Conservation (phyloP, 2,888 invertebrate species). For the Gastracanthus pulcherrimus region DNA sequence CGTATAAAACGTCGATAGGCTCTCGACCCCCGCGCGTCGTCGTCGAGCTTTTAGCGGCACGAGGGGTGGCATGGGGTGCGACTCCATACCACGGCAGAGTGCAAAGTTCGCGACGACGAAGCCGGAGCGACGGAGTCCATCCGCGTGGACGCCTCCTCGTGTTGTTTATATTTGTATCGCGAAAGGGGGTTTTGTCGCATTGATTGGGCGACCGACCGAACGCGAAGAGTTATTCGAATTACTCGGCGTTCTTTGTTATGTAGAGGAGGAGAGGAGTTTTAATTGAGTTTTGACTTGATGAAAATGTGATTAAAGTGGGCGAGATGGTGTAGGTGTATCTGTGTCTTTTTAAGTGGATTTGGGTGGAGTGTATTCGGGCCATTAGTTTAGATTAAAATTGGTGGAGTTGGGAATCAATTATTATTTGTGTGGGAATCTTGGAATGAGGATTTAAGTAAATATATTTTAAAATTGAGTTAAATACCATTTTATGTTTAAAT, state of each 20-base stretch:
- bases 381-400: no score
- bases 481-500: no score
- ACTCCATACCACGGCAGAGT: no score
- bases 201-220: background rate
- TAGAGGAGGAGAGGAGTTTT: no score
- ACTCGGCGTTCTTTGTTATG: no score
- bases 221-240: background rate
- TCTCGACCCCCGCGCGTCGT: background rate
- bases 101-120: conserved; percentile 3
- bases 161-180: background rate
- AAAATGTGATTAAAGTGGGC: background rate
- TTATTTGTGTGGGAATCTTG: no score
- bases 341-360: no score
- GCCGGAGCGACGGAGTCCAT: background rate
- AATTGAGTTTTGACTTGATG: background rate
- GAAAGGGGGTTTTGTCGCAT: background rate
- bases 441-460: no score
- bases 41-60: background rate
- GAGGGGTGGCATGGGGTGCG: background rate
- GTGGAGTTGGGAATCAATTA: no score
- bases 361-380: no score
- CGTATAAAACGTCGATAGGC: conserved; percentile 26
- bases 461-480: no score
- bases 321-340: no score
- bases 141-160: background rate